Evolutionary conservation across 2,797 vertebrate genomes (phyloP).

Genomic region (Garrulus glandarius): DNA sequence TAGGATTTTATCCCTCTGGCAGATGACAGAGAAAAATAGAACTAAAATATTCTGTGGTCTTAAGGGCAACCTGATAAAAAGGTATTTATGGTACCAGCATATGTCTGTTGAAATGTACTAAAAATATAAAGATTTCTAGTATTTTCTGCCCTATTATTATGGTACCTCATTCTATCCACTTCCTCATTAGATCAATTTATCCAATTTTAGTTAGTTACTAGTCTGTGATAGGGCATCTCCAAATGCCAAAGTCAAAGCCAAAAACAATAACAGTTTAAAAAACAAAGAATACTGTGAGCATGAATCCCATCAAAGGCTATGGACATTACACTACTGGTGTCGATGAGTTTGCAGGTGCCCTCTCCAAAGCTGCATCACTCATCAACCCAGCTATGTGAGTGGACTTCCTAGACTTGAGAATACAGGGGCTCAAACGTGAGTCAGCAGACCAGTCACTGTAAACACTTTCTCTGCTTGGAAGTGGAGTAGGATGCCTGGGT

Average conservation of each 20-base stretch:
- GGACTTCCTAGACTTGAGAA: not conserved
- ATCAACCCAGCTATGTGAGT: accelerated
- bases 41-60: not conserved
- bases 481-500: not conserved
- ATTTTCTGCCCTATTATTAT: not conserved
- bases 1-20: not conserved
- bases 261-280: not conserved
- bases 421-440: not conserved
- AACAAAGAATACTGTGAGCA: not conserved
- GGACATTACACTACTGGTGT: not conserved
- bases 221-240: not conserved
- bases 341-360: accelerated
- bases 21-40: not conserved
- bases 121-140: not conserved
- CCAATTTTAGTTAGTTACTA: not conserved
- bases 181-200: not conserved
- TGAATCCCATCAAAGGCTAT: not conserved
- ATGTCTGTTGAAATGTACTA: not conserved
- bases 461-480: not conserved
- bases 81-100: not conserved
- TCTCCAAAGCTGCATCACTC: not conserved
- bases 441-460: not conserved
- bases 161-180: not conserved
- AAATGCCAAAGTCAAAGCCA: not conserved
- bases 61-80: not conserved